phyloP scores from a whole-genome alignment of 2,888 invertebrate genomes.

The Hipparchia sbordonii region DNA sequence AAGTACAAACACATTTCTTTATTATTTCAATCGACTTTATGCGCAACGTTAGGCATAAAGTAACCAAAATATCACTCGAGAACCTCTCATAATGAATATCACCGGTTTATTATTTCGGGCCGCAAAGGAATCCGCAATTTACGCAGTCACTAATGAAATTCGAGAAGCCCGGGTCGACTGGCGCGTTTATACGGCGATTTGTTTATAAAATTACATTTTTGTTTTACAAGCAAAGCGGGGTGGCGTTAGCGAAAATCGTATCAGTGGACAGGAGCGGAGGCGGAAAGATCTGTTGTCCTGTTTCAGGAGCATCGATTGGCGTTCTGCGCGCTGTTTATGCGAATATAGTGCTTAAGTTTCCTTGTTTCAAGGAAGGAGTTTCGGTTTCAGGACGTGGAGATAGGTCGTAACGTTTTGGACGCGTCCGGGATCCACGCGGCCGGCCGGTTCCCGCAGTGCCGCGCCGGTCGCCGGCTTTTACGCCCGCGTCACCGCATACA shows the following conservation, averaged over 20 bases:
- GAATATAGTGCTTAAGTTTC: conserved; percentile 47
- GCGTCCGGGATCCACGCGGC: conserved; percentile 66
- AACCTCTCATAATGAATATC: conserved; percentile 27
- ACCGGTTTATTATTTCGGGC: conserved; percentile 26
- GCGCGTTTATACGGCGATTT: conserved; percentile 51
- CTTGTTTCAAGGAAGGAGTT: conserved; percentile 46
- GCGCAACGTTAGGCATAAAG: conserved; percentile 18
- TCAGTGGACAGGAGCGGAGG: conserved; percentile 66
- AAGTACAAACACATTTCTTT: conserved; percentile 14
- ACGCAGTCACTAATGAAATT: conserved; percentile 57
- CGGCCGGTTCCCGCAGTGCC: conserved; percentile 75
- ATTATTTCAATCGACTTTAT: conserved; percentile 20
- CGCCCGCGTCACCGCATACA: conserved; percentile 55
- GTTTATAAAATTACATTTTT: conserved; percentile 62
- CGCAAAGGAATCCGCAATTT: conserved; percentile 48
- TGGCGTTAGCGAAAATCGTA: conserved; percentile 62
- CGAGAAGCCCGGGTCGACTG: conserved; percentile 49
- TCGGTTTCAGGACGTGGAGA: conserved; percentile 49
- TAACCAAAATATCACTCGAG: conserved; percentile 25
- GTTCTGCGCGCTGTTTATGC: conserved; percentile 43
- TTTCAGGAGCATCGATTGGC: conserved; percentile 80
- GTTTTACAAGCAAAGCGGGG: conserved; percentile 57
- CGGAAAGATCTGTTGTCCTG: conserved; percentile 78
- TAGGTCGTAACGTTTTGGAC: conserved; percentile 62
- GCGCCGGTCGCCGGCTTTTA: conserved; percentile 70